Evolutionary conservation across 2,113 vertebrate species (phyloP).

Genomic region (Callaeas wilsoni): DNA sequence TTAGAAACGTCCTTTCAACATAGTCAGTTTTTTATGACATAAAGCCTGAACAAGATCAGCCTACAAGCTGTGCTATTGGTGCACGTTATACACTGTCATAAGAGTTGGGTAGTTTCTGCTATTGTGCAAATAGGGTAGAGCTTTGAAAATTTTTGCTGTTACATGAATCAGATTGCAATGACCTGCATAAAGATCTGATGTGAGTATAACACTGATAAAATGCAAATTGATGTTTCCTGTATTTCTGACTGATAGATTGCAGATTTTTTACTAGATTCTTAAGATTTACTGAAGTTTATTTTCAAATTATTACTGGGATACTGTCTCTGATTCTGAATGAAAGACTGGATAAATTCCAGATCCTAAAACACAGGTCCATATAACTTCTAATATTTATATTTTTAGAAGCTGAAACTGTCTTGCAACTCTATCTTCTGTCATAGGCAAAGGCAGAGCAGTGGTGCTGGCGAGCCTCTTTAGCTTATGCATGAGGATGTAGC

Average conservation of each 20-base stretch:
- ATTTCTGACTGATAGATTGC: neutral
- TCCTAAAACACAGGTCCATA: neutral
- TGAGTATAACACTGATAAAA: conserved; percentile 2
- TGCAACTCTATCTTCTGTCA: neutral
- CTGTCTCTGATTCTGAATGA: neutral
- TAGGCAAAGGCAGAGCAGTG: neutral
- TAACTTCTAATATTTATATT: neutral
- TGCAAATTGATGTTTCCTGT: neutral
- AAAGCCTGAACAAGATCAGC: neutral
- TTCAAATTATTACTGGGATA: neutral
- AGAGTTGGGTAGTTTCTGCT: neutral
- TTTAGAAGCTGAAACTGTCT: neutral
- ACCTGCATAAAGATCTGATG: neutral
- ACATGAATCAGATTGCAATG: neutral
- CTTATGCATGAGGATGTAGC: neutral
- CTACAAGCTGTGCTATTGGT: neutral
- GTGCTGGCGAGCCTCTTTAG: neutral
- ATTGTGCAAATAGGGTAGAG: neutral
- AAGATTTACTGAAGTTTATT: neutral
- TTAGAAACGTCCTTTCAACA: neutral
- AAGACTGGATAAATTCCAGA: neutral
- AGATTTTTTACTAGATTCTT: neutral
- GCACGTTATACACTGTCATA: neutral
- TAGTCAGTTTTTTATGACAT: neutral
- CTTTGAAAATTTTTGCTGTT: neutral